A percentile compares a stretch with the other conserved stretches of the same genome.
Conservation (phyloP, 2,113 vertebrate species). For the Phainopepla nitens region DNA sequence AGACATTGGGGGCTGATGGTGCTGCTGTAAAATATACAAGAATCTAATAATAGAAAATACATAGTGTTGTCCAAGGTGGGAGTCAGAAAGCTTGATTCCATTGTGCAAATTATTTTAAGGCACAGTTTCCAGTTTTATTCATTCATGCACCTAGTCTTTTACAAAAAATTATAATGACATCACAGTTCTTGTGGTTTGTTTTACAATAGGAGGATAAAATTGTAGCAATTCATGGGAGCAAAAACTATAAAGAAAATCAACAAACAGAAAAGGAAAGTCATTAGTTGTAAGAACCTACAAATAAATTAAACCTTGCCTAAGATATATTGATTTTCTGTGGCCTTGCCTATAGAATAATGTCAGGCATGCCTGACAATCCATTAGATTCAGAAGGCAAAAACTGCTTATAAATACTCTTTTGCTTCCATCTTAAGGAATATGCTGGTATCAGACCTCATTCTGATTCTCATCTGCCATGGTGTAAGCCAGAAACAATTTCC, state of each 20-base stretch:
- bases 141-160: neutral
- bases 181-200: slow-evolving; percentile 19
- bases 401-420: slow-evolving; percentile 66
- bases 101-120: neutral
- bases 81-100: neutral
- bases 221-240: slow-evolving; percentile 47
- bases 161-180: slow-evolving; percentile 24
- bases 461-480: neutral
- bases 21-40: neutral
- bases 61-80: neutral
- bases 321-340: slow-evolving; percentile 78
- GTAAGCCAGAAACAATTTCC: neutral
- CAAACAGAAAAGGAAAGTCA: slow-evolving; percentile 72
- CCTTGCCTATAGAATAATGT: slow-evolving; percentile 75
- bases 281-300: slow-evolving; percentile 77
- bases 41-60: neutral
- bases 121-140: neutral
- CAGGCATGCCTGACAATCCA: slow-evolving; percentile 74
- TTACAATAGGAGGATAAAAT: slow-evolving; percentile 50
- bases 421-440: slow-evolving; percentile 55
- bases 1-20: neutral
- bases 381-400: slow-evolving; percentile 73
- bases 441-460: slow-evolving; percentile 1
- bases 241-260: slow-evolving; percentile 70
- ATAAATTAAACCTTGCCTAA: slow-evolving; percentile 81